Base-by-base conservation (phyloP, 2,113 vertebrate genomes). In the Oenanthe oenanthe region DNA sequence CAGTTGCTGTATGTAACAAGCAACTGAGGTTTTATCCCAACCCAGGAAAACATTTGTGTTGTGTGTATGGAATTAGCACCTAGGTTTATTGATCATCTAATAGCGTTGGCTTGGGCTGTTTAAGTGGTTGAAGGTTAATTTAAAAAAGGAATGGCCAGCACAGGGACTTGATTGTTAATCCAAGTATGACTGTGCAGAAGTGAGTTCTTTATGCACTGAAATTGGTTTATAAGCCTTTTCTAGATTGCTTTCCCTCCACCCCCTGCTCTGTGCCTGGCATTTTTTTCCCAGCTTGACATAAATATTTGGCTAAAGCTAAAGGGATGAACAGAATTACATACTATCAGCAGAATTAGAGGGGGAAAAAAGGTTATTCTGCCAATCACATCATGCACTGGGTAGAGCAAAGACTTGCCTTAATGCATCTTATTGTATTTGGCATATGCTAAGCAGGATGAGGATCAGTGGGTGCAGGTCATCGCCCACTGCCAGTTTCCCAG, bases 401-500 rank as follows among this genome's bases (percentile, higher is more conserved):
- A 75, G 22, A 92, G 83, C 74, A 45, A 34, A 94, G 86, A 26
- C 87, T 89, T 42, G 67, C 48, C 67, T 92, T 95, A 88, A 93
- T 90, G 93, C 94, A 70, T 89, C 65, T 73, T 76, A 86, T 92
- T 92, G 92, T 89, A 8, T 60, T 72, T 95, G 94, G 92, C 73
- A 31, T 88, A 74, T 92, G 92, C 85, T 77, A 89, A 94, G 77
- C 90, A 83, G 91, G 92, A 78, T 48, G 92, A 72, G 76, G 86
- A 77, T 58, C 53, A 77, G 97, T 98, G 98, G 98, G 97, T 84
- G 94, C 83, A 29, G 96, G 96, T 96, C 96, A 91, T 97, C 93
- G 87, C 97, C 98, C 95, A 97, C 97, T n/a, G 54, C 24, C 10
- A 4, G 14, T 94, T 98, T 98, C 97, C 97, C 98, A 97, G 95